Evolutionary conservation across 2,888 invertebrate species (phyloP), one percentile per base, ranked within the genome.

Genomic region (Toxonevra muliebris): DNA sequence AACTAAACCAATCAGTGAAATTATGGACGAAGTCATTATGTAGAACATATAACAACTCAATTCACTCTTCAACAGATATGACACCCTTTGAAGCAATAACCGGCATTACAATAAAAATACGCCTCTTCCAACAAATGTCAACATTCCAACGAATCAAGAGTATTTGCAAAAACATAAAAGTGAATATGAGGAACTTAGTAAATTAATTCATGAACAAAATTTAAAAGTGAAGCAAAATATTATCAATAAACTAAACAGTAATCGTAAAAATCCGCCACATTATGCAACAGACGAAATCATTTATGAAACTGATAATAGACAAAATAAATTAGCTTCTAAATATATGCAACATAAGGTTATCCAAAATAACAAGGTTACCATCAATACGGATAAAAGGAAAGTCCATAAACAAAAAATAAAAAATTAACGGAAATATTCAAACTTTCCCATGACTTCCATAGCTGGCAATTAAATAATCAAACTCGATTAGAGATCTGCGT

Each of bases 41-140:
- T n/a, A n/a, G n/a, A 52, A 69, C 60, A 30, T 53, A 64, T 13
- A 61, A 66, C 8, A 60, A 45, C 17, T 68, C 41, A 1, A 59
- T 41, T 45, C 67, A 68, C 43, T 72, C 72, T 5, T 17, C 30
- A 10, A 70, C 69, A 17, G 70, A 69, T 48, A 15, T 67, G 42
- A 67, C 69, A 1, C 72, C 70, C 11, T 70, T 68, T 20, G 69
- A 69, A 57, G 9, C 63, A 19, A 53, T 70, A 45, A 65, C 58
- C 1, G 69, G 70, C 65, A 70, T 50, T 69, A 62, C 41, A 61
- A n/a, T 15, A 15, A 54, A 15, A 12, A 11, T 15, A 19, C 4
- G 12, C 54, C 54, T 19, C 17, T 54, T 54, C 54, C 17, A 54
- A 2, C 11, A 54, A 54, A 54, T n/a, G 13, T 8, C 12, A 2